Evolutionary conservation across 2,888 invertebrate species (phyloP), one percentile per base, ranked within the genome.

Genomic region (Entomobrya multifasciata): DNA sequence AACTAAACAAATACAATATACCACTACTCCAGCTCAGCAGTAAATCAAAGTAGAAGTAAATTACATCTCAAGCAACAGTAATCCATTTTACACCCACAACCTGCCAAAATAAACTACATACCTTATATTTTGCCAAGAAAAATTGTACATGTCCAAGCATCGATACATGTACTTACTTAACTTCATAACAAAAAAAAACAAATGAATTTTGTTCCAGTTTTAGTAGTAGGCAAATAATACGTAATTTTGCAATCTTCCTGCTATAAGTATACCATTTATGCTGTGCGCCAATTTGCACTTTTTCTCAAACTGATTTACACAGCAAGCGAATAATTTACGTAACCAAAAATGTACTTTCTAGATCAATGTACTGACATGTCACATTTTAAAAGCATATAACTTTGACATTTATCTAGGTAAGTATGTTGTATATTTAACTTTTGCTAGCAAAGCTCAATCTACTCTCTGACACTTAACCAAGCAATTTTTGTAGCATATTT

Each of bases 81-180:
- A 77, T 77, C 60, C 77, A 77, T 60, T 77, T 77, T 77, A 60
- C 65, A 65, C 41, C 41, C 65, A n/a, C 8, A 41, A 20, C 17
- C 65, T 15, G 2, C 1, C 30, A 22, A 57, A 5, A n/a, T 5
- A 25, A 57, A 4, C n/a, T 22, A 22, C 15, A 55, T n/a, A n/a
- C n/a, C n/a, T n/a, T n/a, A n/a, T 3, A 62, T n/a, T 62, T 62
- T 62, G 25, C 57, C 25, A 22, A 57, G n/a, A n/a, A n/a, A n/a
- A 57, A 62, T 62, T 30, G 62, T 41, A 44, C 44, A 30, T 65
- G 65, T 13, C 36, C 65, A 65, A n/a, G 36, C 44, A 49, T 41
- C 57, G 17, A 17, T 1, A 65, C 41, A 62, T 65, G 5, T 36
- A 11, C n/a, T n/a, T n/a, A n/a, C n/a, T 30, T 3, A n/a, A 11